Conservation (phyloP, 1,140 invertebrate species). For the Homarus americanus region DNA sequence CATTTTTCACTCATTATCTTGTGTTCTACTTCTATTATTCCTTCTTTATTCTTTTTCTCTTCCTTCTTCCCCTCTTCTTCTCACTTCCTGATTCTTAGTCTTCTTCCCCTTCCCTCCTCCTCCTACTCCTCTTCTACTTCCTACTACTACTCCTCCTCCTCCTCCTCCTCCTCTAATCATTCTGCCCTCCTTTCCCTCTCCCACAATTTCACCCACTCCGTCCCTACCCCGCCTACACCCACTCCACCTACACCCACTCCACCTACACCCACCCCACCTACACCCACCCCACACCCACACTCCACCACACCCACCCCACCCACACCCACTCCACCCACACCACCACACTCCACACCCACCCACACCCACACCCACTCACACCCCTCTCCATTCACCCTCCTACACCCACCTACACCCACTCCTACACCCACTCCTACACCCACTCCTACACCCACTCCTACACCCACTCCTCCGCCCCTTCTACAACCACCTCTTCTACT, state of each 20-base stretch:
- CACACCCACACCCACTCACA: no score
- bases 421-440: not conserved
- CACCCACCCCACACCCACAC: no score
- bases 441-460: not conserved
- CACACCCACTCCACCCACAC: no score
- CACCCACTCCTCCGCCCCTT: not conserved
- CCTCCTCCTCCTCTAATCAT: not conserved
- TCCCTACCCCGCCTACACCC: not conserved
- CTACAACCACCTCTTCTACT: not conserved
- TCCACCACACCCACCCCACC: no score
- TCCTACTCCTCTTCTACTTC: not conserved
- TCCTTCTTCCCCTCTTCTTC: not conserved
- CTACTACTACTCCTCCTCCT: not conserved
- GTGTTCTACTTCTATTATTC: not conserved
- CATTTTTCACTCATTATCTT: not conserved
- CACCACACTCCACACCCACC: no score
- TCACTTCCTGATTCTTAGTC: no score
- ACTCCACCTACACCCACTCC: no score
- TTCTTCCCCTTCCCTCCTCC: not conserved
- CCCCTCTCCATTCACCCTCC: not conserved
- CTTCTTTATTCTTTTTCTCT: not conserved
- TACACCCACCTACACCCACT: not conserved
- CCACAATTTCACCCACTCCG: not conserved
- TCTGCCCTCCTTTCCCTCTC: not conserved
- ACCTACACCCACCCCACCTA: no score